Evolutionary conservation across 2,888 invertebrate species (phyloP), one percentile per base, ranked within the genome.

Genomic region (Pheosia tremula): DNA sequence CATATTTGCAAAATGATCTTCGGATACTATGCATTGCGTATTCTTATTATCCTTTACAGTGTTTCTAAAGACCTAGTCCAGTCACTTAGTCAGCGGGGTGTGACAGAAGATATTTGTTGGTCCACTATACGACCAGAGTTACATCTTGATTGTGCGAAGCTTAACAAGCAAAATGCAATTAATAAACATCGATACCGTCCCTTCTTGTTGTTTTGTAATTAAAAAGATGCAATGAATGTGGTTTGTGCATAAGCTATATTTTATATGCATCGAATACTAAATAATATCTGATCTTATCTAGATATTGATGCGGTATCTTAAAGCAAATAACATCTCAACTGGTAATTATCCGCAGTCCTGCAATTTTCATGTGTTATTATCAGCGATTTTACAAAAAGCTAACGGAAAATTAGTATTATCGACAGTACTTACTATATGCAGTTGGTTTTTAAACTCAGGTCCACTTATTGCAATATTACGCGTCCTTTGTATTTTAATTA

Each of bases 291-390:
- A 53, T 37, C 37, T 37, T 53, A 53, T 53, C 53, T 10, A 11
- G 37, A 53, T 53, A 10, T 53, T 6, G 53, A 53, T 37, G 53
- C 37, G 52, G 52, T 52, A n/a, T 49, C 52, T 54, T 54, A 37
- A 54, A 54, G 53, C 37, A 38, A 54, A 54, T 54, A 54, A 54
- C 36, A 38, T 37, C 38, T 38, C 4, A 54, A 54, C 37, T 54
- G 37, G 53, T 54, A 11, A 54, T 54, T 54, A 54, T 54, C 36
- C 37, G 38, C 37, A 11, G 38, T 8, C 53, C 38, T 54, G 53
- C 38, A 11, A 54, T 38, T 54, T 38, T 38, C 38, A 4, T 38
- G 53, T 53, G 53, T 5, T 53, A 13, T 13, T 37, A 37, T 37
- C 36, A 24, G 10, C 24, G 37, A 53, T 37, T 53, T 53, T 5